Evolutionary conservation across 2,797 vertebrate genomes (phyloP).

Genomic region (Sarcoramphus papa): DNA sequence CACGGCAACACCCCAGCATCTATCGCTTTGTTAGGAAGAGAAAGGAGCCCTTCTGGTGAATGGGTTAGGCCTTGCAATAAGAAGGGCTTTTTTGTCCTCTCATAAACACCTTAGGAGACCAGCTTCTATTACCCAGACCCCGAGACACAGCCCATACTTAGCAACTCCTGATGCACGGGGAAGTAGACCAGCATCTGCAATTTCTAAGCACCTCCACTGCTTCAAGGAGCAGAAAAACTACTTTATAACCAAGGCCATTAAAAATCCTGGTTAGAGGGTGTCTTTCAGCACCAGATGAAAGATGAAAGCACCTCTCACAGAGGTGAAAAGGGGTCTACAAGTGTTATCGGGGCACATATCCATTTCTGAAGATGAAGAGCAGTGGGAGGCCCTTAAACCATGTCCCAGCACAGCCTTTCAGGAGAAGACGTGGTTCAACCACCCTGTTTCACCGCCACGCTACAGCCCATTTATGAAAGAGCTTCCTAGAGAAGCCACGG

Average conservation of each 20-base stretch:
- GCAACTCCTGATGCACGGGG: rapidly evolving
- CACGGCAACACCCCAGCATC: rapidly evolving
- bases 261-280: neutral
- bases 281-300: neutral
- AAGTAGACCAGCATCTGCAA: neutral
- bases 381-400: neutral
- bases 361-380: neutral
- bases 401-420: neutral
- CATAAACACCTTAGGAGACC: neutral
- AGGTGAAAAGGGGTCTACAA: neutral
- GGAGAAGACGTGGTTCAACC: neutral
- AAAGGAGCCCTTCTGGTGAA: neutral
- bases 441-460: neutral
- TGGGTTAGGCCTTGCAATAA: neutral
- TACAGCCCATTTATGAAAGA: neutral
- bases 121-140: neutral
- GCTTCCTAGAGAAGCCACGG: neutral
- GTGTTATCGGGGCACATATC: neutral
- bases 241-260: neutral
- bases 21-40: neutral
- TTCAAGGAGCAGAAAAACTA: neutral
- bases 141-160: neutral
- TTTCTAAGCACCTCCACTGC: neutral
- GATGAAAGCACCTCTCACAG: neutral
- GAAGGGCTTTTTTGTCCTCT: neutral